These are phyloP conservation scores for Girardinus metallicus DNA, from an alignment of 2,797 vertebrate species.

Conservation along the genomic window DNA sequence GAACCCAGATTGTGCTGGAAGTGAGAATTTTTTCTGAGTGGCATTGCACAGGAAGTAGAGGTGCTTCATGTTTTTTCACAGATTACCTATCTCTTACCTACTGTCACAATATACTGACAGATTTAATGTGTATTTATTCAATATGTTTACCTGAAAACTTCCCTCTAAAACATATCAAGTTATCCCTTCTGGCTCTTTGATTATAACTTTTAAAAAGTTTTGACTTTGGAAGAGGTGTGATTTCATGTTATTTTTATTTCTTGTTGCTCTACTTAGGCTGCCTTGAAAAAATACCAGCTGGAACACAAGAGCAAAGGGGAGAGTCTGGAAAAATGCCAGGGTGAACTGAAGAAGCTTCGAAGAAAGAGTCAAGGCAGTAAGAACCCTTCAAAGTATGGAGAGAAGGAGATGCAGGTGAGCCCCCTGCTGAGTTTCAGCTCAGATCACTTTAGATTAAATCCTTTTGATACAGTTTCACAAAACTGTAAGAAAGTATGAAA, in stretches of 20 bases:
- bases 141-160: not conserved
- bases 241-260: constrained; percentile 24
- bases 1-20: too few species aligned
- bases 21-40: too few species aligned
- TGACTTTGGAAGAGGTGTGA: constrained; percentile 23
- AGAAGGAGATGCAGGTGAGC: constrained; percentile 97
- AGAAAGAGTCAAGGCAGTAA: constrained; percentile 99
- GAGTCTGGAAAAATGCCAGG: constrained; percentile 94
- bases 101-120: too few species aligned
- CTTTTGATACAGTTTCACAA: not conserved
- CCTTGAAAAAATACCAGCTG: constrained; percentile 96
- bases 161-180: not conserved
- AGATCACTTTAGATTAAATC: not conserved
- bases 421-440: not conserved
- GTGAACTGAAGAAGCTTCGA: constrained; percentile 95
- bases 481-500: not conserved
- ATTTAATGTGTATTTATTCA: too few species aligned
- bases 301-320: constrained; percentile 95
- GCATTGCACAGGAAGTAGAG: too few species aligned
- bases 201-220: constrained; percentile 6
- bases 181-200: not conserved
- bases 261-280: constrained; percentile 83
- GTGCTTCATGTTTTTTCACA: too few species aligned
- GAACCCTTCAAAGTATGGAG: constrained; percentile 96
- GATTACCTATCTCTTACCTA: too few species aligned